Evolutionary conservation across 2,888 invertebrate genomes (phyloP).

Genomic region (Eristalinus sepulchralis): DNA sequence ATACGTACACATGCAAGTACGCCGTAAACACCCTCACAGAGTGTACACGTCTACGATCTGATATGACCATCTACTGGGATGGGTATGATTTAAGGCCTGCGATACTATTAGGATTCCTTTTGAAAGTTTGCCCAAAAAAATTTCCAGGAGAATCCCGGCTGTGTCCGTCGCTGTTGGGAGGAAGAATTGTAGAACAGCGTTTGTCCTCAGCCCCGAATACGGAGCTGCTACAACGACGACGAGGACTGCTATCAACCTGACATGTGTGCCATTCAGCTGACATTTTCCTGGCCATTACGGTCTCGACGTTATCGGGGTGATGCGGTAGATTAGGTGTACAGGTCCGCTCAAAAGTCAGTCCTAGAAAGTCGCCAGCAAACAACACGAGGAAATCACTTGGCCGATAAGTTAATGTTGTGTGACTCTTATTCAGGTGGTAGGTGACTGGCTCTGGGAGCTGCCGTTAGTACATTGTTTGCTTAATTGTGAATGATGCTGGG

Average conservation of each 20-base stretch:
- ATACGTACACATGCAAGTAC: background rate
- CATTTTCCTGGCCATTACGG: slow-evolving; percentile 13
- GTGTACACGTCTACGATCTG: background rate
- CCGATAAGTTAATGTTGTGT: slow-evolving; percentile 59
- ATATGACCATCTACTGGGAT: background rate
- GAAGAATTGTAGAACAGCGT: slow-evolving; percentile 1
- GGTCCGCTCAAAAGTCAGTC: slow-evolving; percentile 51
- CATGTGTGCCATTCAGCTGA: slow-evolving; percentile 20
- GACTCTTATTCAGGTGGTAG: slow-evolving; percentile 39
- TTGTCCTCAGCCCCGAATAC: background rate
- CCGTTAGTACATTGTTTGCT: slow-evolving; percentile 43
- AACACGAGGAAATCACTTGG: slow-evolving; percentile 45
- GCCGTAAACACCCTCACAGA: background rate
- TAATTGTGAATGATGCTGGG: slow-evolving; percentile 52
- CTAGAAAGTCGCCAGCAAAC: slow-evolving; percentile 40
- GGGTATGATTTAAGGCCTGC: slow-evolving; percentile 6
- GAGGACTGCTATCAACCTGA: slow-evolving; percentile 10
- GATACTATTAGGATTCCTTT: slow-evolving; percentile 44
- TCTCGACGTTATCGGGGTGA: slow-evolving; percentile 15
- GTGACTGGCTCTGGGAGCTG: background rate
- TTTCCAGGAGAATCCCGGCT: slow-evolving; percentile 28
- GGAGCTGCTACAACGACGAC: background rate
- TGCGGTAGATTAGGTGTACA: slow-evolving; percentile 52
- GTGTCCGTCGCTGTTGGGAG: slow-evolving; percentile 21
- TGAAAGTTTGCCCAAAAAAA: slow-evolving; percentile 23